Evolutionary conservation across 1,140 invertebrate genomes (phyloP).

Genomic region (Drosophila obscura): DNA sequence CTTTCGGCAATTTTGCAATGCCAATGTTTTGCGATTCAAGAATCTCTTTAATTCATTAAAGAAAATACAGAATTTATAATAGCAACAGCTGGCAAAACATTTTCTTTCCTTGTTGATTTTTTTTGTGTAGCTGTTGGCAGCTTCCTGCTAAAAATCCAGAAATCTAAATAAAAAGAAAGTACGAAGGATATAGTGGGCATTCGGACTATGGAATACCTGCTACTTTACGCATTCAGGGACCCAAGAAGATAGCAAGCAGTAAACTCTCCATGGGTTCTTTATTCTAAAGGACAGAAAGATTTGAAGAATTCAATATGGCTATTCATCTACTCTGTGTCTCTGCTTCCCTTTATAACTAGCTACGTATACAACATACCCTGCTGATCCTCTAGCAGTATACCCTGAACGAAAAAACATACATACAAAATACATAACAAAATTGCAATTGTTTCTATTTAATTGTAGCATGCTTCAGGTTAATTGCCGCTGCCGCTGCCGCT

Average conservation of each 20-base stretch:
- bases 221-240: too few relatives aligned
- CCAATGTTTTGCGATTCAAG: constrained; percentile 13
- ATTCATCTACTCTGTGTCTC: too few relatives aligned
- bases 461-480: constrained; percentile 60
- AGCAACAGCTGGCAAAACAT: constrained; percentile 34
- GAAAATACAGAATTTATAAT: constrained; percentile 19
- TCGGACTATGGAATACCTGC: too few relatives aligned
- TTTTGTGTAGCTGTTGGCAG: neutral
- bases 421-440: constrained; percentile 28
- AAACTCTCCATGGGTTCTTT: too few relatives aligned
- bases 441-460: constrained; percentile 69
- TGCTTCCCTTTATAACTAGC: too few relatives aligned
- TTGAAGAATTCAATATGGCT: too few relatives aligned
- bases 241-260: too few relatives aligned
- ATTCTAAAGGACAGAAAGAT: too few relatives aligned
- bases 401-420: neutral
- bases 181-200: too few relatives aligned
- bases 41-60: constrained; percentile 2
- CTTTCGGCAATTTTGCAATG: constrained; percentile 12
- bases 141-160: constrained; percentile 46
- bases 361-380: too few relatives aligned
- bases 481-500: constrained; percentile 21
- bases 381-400: too few relatives aligned
- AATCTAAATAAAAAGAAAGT: neutral
- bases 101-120: neutral